phyloP scores from a whole-genome alignment of 2,797 vertebrate genomes.

The Limnodromus scolopaceus region DNA sequence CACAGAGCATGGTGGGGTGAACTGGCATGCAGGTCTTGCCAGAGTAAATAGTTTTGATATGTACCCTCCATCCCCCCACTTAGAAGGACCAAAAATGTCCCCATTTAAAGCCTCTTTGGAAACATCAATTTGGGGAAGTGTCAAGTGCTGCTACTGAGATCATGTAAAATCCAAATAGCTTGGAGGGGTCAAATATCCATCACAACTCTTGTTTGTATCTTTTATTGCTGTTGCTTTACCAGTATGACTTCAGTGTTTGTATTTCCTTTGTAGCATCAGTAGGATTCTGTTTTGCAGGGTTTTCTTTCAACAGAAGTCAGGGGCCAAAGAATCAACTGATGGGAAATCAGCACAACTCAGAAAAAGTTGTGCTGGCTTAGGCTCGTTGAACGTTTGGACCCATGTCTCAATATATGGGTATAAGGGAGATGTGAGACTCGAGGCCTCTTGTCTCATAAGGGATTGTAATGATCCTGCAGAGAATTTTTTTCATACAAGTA shows the following conservation, averaged over 20 bases:
- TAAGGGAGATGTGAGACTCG: not conserved
- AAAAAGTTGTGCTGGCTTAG: not conserved
- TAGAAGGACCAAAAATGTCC: not conserved
- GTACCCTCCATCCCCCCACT: not conserved
- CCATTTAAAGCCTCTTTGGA: not conserved
- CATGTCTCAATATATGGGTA: not conserved
- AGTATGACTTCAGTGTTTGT: not conserved
- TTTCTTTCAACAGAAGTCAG: not conserved
- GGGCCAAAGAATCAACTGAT: not conserved
- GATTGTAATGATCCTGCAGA: not conserved
- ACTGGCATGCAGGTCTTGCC: not conserved
- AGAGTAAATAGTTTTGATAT: not conserved
- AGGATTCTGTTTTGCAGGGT: not conserved
- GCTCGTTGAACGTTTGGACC: not conserved
- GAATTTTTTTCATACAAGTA: not conserved
- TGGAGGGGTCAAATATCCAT: not conserved
- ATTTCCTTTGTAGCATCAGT: not conserved
- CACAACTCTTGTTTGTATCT: not conserved
- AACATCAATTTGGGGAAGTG: rapidly evolving
- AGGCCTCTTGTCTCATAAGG: not conserved
- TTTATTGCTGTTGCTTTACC: not conserved
- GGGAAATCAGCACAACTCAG: not conserved
- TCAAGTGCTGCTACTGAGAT: not conserved
- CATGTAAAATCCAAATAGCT: not conserved
- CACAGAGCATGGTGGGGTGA: not conserved